Conservation (phyloP, 2,888 invertebrate species). For the Agrenia bidenticulata region DNA sequence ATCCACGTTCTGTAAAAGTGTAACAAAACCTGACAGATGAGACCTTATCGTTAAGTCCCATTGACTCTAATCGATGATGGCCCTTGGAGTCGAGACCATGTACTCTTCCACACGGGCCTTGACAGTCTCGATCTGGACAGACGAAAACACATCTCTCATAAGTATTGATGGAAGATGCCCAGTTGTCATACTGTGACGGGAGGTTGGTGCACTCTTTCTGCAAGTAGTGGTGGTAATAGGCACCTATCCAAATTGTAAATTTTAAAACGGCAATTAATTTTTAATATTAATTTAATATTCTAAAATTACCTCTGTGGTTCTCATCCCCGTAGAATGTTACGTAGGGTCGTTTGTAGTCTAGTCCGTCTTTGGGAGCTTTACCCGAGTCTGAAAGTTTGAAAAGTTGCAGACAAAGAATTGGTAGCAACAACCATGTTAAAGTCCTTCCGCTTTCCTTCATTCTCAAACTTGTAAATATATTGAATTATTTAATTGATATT, state of each 20-base stretch:
- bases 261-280: not conserved
- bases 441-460: no score
- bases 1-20: slow-evolving; percentile 18
- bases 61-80: slow-evolving; percentile 20
- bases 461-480: no score
- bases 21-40: slow-evolving; percentile 38
- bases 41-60: slow-evolving; percentile 34
- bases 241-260: not conserved
- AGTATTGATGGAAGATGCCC: slow-evolving; percentile 34
- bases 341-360: not conserved
- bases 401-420: no score
- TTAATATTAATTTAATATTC: not conserved
- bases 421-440: no score
- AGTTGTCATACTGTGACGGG: slow-evolving; percentile 24
- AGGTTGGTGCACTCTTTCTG: slow-evolving; percentile 30
- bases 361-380: not conserved
- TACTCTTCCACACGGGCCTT: slow-evolving; percentile 23
- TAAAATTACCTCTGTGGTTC: not conserved
- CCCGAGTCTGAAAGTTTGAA: no score
- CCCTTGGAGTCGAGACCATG: slow-evolving; percentile 32
- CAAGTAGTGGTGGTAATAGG: slow-evolving; percentile 19
- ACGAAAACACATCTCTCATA: slow-evolving; percentile 34
- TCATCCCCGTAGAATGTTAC: slow-evolving; percentile 7
- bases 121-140: slow-evolving; percentile 30
- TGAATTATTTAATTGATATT: no score